Evolutionary conservation across 2,113 vertebrate genomes (phyloP), one percentile per base, ranked within the genome.

Genomic region (Phainopepla nitens): DNA sequence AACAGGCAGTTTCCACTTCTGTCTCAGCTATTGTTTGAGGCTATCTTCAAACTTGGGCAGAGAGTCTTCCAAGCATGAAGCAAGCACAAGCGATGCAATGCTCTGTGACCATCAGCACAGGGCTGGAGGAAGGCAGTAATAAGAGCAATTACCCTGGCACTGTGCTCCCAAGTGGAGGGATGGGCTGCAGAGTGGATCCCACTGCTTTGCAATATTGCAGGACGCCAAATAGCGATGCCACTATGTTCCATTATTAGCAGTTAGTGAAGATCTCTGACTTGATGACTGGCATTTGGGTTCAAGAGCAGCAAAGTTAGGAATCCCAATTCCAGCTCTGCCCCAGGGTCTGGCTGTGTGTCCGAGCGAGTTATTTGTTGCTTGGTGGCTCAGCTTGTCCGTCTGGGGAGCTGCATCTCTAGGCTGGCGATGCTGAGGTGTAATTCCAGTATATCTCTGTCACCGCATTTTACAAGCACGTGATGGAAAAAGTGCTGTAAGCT

Each of bases 21-120:
- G 64, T 41, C 85, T 87, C 85, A 86, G 90, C 82, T 83, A 58
- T 94, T 94, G 95, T 97, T 96, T 95, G 92, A 92, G 92, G 93
- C 88, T 84, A 44, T 89, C 90, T 87, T 85, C 86, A 90, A 60
- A 96, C 88, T 92, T 29, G 23, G 76, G 88, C 90, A 87, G 60
- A 79, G 75, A 78, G 47, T 50, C 51, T 92, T 90, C 80, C 68
- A 41, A 41, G 75, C 86, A 22, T 44, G 56, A 94, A 93, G 53
- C 24, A 11, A 66, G 57, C 89, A 6, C 29, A 35, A 53, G 91
- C 0, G 4, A 33, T 36, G 91, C 71, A n/a, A 51, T 14, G 35
- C 68, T 73, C 36, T 58, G 49, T 65, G 85, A 54, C 75, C 69
- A 11, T 61, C 79, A 10, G 9, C 50, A 15, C 50, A 8, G 87